Conservation (phyloP, 1,140 invertebrate species). For the Panagrolaimus sp. region DNA sequence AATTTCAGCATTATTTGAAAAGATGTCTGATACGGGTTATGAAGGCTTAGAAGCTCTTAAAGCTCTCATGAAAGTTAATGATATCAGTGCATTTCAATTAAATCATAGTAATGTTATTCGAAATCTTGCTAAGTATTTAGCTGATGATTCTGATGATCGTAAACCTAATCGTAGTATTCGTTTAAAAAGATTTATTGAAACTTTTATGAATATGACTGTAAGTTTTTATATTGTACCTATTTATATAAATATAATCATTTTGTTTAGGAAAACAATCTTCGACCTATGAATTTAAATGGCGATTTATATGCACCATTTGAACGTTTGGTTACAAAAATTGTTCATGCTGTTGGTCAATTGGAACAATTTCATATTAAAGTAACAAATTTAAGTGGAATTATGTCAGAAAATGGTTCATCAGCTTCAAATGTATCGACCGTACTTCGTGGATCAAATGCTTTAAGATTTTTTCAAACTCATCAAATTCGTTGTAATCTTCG, state of each 20-base stretch:
- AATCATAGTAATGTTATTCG: slow-evolving; percentile 50
- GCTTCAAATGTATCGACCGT: slow-evolving; percentile 57
- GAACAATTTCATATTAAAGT: slow-evolving; percentile 98
- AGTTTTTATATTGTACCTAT: slow-evolving; percentile 7
- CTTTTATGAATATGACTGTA: slow-evolving; percentile 47
- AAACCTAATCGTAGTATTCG: slow-evolving; percentile 29
- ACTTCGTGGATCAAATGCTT: slow-evolving; percentile 75
- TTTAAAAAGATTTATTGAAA: slow-evolving; percentile 41
- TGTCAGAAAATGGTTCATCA: slow-evolving; percentile 19
- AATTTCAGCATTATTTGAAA: neutral
- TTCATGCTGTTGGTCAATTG: slow-evolving; percentile 88
- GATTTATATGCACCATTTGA: slow-evolving; percentile 65
- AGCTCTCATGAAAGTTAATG: slow-evolving; percentile 26
- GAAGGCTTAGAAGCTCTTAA: slow-evolving; percentile 39
- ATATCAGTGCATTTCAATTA: slow-evolving; percentile 52
- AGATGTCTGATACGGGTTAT: slow-evolving; percentile 26
- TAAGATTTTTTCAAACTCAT: slow-evolving; percentile 97
- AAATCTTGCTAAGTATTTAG: slow-evolving; percentile 42
- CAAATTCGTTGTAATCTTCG: slow-evolving; percentile 94
- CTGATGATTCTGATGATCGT: slow-evolving; percentile 16
- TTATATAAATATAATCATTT: slow-evolving; percentile 4
- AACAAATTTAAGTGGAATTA: slow-evolving; percentile 58
- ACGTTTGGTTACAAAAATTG: slow-evolving; percentile 79
- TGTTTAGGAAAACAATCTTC: slow-evolving; percentile 39
- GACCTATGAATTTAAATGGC: slow-evolving; percentile 26